Base-by-base conservation (phyloP, 2,797 vertebrate genomes). In the Buceros bicornis region DNA sequence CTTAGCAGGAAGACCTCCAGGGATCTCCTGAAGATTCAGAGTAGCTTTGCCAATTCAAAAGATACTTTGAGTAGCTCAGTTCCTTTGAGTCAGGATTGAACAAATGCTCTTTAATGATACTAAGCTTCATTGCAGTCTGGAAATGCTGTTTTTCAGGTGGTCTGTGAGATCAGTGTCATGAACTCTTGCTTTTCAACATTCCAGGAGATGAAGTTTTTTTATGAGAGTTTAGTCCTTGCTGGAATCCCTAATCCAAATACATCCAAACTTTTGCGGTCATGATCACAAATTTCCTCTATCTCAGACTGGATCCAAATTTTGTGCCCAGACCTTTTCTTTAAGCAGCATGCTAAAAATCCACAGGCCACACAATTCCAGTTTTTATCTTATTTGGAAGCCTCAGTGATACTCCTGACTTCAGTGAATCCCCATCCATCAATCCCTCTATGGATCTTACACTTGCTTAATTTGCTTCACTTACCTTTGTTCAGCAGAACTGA, bases 401-500 rank as follows among this genome's bases (percentile, higher is more conserved):
- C 31, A 16, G 45, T 37, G 26, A 29, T 54, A 18, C 3, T 42
- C 89, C 56, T 82, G 62, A 7, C 43, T 92, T 77, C 29, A 40
- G 17, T 43, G 12, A 85, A 25, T 33, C 35, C 51, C 15, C 54
- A 67, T 72, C 57, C 64, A 60, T 87, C 57, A 67, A 18, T 29
- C 29, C 57, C 43, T 85, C 35, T 33, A 1, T 29, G 35, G 29
- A 61, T 87, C 65, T 74, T 28, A 80, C 2, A 3, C 8, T 65
- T 67, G 48, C 16, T 82, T 80, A 29, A 89, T 80, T 91, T 78
- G 69, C 19, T 89, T 57, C 73, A 29, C 69, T 96, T 82, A 94
- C 89, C 79, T 86, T 71, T 80, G 33, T 71, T 66, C 62, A 61
- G 13, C 62, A 77, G 60, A 57, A 22, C 3, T 6, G 47, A 73